Conservation (phyloP, 2,888 invertebrate species). For the Rotaria magnacalcarata region DNA sequence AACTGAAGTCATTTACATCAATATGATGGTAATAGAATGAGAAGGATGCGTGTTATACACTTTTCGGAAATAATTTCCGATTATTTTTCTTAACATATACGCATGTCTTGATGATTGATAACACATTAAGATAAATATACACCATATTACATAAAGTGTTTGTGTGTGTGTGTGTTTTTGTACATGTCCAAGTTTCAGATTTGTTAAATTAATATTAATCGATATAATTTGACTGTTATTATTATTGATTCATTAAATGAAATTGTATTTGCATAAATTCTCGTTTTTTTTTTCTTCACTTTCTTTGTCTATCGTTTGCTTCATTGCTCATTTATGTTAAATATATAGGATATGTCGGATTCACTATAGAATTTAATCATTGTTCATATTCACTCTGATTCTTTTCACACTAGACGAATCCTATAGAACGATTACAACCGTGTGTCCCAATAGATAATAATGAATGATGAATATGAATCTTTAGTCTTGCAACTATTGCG, state of each 20-base stretch:
- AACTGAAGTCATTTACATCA: neutral
- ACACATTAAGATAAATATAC: neutral
- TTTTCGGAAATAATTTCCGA: constrained; percentile 23
- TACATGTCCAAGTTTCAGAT: neutral
- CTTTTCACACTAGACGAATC: neutral
- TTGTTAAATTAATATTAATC: too few relatives aligned
- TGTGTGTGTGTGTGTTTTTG: neutral
- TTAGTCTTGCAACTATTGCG: too few relatives aligned
- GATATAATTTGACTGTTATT: too few relatives aligned
- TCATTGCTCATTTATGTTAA: neutral
- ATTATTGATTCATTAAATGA: too few relatives aligned
- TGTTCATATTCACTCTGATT: neutral
- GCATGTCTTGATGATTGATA: neutral
- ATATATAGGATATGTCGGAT: too few relatives aligned
- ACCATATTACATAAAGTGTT: neutral
- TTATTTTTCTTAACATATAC: neutral
- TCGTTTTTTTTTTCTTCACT: too few relatives aligned
- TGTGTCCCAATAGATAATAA: neutral
- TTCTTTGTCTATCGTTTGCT: neutral
- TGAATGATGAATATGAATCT: too few relatives aligned
- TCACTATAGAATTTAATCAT: neutral
- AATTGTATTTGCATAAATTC: too few relatives aligned
- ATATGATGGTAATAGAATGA: neutral
- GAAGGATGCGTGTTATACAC: neutral
- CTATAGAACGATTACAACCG: neutral